Base-by-base conservation (phyloP, 2,888 invertebrate genomes). In the Hipparchia sbordonii region DNA sequence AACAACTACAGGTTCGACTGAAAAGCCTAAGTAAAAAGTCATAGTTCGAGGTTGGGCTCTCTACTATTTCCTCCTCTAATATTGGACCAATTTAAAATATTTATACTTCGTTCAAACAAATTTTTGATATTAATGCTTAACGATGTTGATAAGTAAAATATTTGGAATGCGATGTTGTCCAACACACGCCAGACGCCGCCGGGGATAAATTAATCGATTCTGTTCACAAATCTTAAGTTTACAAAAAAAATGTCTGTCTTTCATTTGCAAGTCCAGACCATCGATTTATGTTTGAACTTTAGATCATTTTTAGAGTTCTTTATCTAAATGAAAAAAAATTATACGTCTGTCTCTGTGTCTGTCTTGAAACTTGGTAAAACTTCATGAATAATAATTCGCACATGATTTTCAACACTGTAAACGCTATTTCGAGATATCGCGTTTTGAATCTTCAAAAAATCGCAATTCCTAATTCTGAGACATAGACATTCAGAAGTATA, bases 181-280 rank as follows among this genome's bases (percentile, higher is more conserved):
- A 48, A 63, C 63, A 51, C 23, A 48, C 23, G 63, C 23, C 63
- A 63, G 63, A 63, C 48, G 63, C 48, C 13, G 48, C 48, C 13
- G 48, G 23, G 6, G 63, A 63, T 63, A 63, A 63, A 63, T 63
- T 63, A 63, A 13, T 10, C 10, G 63, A 48, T 48, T 23, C 63
- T 48, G 63, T 63, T 63, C 63, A 48, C 63, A 63, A 63, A 63
- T 63, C 63, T 63, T 10, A 48, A 5, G 57, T 57, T 48, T 13
- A 48, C 48, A 9, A 48, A 48, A 46, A 63, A 63, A 48, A 63
- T 48, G 23, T 45, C 45, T 63, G 48, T 48, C 63, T 48, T 63
- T 48, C 46, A 63, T 60, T 56, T 6, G n/a, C 4, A 6, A 56
- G 33, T 61, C 45, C 45, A 8, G 9, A 23, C 23, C 6, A 57